Evolutionary conservation across 2,888 invertebrate genomes (phyloP).

Genomic region (Diplazon laetatorius): DNA sequence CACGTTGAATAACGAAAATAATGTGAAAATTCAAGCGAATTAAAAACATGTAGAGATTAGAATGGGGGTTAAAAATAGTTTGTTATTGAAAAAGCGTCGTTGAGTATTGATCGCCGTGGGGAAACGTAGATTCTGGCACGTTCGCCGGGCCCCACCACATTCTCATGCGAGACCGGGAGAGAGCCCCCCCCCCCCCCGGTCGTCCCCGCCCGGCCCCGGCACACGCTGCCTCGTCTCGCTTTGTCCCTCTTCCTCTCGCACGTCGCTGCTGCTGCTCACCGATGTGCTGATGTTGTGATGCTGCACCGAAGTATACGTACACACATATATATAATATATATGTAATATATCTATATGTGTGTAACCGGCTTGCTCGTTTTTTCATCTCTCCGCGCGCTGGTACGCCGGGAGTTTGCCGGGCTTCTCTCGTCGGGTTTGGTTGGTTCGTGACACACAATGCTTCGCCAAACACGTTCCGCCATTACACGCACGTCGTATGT

Average conservation of each 20-base stretch:
- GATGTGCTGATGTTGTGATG: slow-evolving; percentile 2
- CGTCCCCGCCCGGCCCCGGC: slow-evolving; percentile 48
- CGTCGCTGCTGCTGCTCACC: too few species aligned
- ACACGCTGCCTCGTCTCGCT: slow-evolving; percentile 32
- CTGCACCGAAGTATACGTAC: neutral
- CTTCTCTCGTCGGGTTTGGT: slow-evolving; percentile 47
- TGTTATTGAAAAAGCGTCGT: slow-evolving; percentile 58
- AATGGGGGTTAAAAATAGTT: neutral
- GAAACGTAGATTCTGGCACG: slow-evolving; percentile 78
- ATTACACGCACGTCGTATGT: neutral
- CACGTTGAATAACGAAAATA: slow-evolving; percentile 10
- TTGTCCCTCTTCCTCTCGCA: neutral
- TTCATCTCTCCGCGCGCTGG: slow-evolving; percentile 10
- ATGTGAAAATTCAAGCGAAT: neutral
- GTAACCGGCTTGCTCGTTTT: slow-evolving; percentile 52
- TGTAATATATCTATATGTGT: neutral
- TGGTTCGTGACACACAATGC: slow-evolving; percentile 26
- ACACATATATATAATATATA: neutral
- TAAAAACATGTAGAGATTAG: too few species aligned
- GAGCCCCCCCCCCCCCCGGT: slow-evolving; percentile 35
- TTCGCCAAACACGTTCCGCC: slow-evolving; percentile 7
- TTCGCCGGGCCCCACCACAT: slow-evolving; percentile 73
- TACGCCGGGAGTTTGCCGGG: slow-evolving; percentile 20
- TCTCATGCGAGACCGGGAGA: slow-evolving; percentile 53
- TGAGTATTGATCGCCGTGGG: slow-evolving; percentile 78